Evolutionary conservation across 30 jellyfish, hydroid and myxozoan genomes (phyloP).

Genomic region (Chrysaora quinquecirrha): DNA sequence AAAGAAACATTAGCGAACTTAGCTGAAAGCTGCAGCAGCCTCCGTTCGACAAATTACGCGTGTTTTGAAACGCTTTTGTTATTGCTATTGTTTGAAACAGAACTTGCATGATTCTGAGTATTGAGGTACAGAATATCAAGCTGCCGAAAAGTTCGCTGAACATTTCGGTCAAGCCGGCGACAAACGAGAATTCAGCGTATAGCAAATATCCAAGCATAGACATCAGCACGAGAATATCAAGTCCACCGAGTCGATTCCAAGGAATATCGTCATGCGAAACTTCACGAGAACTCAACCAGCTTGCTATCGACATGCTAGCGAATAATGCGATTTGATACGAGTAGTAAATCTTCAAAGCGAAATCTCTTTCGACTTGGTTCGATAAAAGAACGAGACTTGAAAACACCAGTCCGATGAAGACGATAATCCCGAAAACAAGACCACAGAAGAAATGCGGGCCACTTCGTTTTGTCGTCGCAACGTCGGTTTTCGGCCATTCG

Average conservation of each 20-base stretch:
- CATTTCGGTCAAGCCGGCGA: constrained; percentile 45
- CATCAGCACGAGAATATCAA: constrained; percentile 53
- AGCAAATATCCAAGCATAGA: constrained; percentile 66
- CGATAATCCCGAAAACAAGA: constrained; percentile 45
- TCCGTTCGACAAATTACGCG: constrained; percentile 28
- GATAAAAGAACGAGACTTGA: constrained; percentile 39
- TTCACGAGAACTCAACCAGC: constrained; percentile 17
- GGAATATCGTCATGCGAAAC: constrained; percentile 36
- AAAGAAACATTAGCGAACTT: constrained; percentile 48
- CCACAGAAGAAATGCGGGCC: constrained; percentile 44
- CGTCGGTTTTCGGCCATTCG: constrained; percentile 32
- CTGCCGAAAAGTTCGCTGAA: constrained; percentile 18
- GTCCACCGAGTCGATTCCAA: constrained; percentile 29
- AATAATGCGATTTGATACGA: constrained; percentile 45
- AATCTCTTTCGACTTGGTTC: constrained; percentile 25
- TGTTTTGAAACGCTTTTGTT: constrained; percentile 46
- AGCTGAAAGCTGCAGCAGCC: constrained; percentile 33
- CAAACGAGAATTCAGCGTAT: constrained; percentile 61
- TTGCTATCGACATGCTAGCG: constrained; percentile 38
- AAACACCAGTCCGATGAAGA: constrained; percentile 54
- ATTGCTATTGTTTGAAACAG: constrained; percentile 31
- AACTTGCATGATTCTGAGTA: constrained; percentile 27
- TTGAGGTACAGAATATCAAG: constrained; percentile 27
- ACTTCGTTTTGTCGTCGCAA: constrained; percentile 37
- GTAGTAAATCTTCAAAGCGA: constrained; percentile 42